These are phyloP conservation scores for Brachionus asplanchnoidis DNA, from an alignment of 1,140 invertebrate species.

Conservation along the genomic window DNA sequence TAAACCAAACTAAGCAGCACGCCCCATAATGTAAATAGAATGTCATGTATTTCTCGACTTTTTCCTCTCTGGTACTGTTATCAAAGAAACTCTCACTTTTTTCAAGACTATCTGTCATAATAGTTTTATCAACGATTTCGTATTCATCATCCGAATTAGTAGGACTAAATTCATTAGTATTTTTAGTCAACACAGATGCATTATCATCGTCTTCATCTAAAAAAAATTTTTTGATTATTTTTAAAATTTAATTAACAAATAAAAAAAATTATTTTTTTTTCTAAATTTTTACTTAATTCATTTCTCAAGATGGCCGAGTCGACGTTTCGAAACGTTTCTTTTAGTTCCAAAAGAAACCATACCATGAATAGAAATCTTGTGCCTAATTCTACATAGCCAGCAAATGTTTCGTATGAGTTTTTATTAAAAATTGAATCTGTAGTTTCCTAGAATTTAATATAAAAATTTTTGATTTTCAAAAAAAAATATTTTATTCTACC, in stretches of 20 bases:
- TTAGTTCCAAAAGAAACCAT: slow-evolving; percentile 87
- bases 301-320: slow-evolving; percentile 53
- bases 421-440: slow-evolving; percentile 91
- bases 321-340: slow-evolving; percentile 51
- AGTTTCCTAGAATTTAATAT: slow-evolving; percentile 67
- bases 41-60: slow-evolving; percentile 70
- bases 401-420: slow-evolving; percentile 93
- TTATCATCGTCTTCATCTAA: neutral
- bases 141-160: neutral
- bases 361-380: slow-evolving; percentile 82
- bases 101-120: neutral
- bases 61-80: slow-evolving; percentile 44
- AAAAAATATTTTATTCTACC: neutral
- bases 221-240: neutral
- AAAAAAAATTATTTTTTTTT: neutral
- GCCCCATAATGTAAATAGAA: slow-evolving; percentile 93
- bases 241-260: neutral
- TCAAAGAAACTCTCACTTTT: neutral
- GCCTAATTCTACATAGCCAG: slow-evolving; percentile 83
- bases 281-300: neutral
- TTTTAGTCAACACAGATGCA: neutral
- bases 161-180: neutral
- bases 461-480: neutral
- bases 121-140: neutral
- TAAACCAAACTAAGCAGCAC: slow-evolving; percentile 75